These are phyloP conservation scores for Philaenus spumarius DNA, from an alignment of 1,140 invertebrate genomes.

Conservation along the genomic window DNA sequence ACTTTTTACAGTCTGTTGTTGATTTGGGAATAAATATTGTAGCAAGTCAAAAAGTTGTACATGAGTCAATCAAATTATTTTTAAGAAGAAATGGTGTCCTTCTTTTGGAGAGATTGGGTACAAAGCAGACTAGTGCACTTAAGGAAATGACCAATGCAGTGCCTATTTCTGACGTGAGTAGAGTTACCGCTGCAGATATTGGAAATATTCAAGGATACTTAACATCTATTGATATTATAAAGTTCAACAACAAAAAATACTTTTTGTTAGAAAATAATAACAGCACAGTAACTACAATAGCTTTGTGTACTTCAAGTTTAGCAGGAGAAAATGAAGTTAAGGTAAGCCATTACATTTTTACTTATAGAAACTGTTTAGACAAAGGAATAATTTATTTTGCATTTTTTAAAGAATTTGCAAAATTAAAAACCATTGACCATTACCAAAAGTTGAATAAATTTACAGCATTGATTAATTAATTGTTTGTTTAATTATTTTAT, in stretches of 20 bases:
- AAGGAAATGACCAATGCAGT: neutral
- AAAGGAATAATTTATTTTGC: neutral
- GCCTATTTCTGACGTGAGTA: neutral
- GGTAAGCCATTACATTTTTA: neutral
- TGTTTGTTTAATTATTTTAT: neutral
- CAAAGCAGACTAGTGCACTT: conserved; percentile 5
- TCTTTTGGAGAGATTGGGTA: conserved; percentile 12
- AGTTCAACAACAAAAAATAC: neutral
- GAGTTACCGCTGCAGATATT: neutral
- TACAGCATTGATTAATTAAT: neutral
- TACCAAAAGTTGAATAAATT: neutral
- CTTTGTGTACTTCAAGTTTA: neutral
- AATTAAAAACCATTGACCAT: neutral
- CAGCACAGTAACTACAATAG: conserved; percentile 1
- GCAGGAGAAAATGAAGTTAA: neutral
- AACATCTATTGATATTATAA: neutral
- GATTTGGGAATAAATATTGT: conserved; percentile 3
- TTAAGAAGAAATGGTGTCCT: conserved; percentile 9
- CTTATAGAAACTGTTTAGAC: neutral
- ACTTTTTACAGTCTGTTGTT: conserved; percentile 4
- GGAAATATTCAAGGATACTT: neutral
- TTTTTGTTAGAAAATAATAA: neutral
- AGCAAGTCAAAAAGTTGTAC: conserved; percentile 16
- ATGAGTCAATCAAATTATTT: conserved; percentile 3
- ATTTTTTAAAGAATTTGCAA: neutral